phyloP scores from a whole-genome alignment of 2,797 vertebrate species.

The Sebastes umbrosus region DNA sequence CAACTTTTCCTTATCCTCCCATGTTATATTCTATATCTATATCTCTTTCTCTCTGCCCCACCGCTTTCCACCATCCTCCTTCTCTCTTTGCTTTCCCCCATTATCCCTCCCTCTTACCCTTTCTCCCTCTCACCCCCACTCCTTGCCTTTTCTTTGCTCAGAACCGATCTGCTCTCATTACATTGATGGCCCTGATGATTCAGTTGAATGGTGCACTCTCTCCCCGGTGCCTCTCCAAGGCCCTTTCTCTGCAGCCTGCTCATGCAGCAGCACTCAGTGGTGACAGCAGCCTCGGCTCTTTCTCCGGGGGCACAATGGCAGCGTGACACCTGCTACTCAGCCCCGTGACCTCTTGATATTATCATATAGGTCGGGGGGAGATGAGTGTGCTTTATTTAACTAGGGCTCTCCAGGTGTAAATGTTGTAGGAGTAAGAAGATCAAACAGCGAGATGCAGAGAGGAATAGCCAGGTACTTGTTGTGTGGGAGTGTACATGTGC shows the following conservation, averaged over 20 bases:
- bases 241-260: conserved; percentile 65
- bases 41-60: background rate
- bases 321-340: conserved; percentile 45
- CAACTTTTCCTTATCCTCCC: conserved; percentile 24
- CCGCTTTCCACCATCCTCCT: conserved; percentile 1
- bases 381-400: conserved; percentile 26
- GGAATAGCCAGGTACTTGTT: background rate
- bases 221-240: conserved; percentile 59
- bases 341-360: conserved; percentile 37
- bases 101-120: background rate
- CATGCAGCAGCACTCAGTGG: conserved; percentile 50
- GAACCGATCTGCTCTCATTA: conserved; percentile 79
- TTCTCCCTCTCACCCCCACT: background rate
- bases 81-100: conserved; percentile 10
- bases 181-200: conserved; percentile 78
- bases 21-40: background rate
- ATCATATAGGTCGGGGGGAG: conserved; percentile 27
- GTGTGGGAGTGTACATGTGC: background rate
- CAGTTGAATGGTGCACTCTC: conserved; percentile 72
- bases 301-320: conserved; percentile 52
- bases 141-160: conserved; percentile 41
- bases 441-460: background rate
- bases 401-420: background rate
- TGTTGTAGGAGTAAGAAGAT: background rate
- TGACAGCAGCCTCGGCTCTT: conserved; percentile 25